Percentiles rank a stretch among this genome's conserved stretches.
Conservation (phyloP, 2,113 vertebrate genomes). For the Litocranius walleri region DNA sequence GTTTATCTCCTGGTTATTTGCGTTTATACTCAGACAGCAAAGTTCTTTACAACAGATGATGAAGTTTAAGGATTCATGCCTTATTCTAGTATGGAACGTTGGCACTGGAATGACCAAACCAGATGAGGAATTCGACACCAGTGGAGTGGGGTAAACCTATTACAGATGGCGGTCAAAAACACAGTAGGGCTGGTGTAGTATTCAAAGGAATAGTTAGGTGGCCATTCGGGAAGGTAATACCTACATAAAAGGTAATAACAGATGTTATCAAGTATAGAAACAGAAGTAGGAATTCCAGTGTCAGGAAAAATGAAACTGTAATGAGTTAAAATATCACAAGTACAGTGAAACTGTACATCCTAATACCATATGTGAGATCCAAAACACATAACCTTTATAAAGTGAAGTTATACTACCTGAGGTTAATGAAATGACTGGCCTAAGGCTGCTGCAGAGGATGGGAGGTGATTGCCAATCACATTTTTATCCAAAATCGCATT, state of each 20-base stretch:
- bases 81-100: neutral
- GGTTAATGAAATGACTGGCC: neutral
- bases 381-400: neutral
- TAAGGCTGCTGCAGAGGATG: neutral
- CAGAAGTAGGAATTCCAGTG: neutral
- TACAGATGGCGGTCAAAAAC: neutral
- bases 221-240: neutral
- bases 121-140: neutral
- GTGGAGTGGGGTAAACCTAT: neutral
- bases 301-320: neutral
- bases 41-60: neutral
- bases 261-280: constrained; percentile 2
- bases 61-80: neutral
- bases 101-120: neutral
- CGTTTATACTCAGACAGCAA: neutral
- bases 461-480: neutral
- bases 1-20: neutral
- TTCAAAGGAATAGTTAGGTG: neutral
- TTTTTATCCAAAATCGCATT: neutral
- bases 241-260: neutral
- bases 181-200: neutral
- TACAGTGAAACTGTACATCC: neutral
- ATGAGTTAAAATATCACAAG: neutral
- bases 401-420: neutral
- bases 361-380: neutral